phyloP scores from a whole-genome alignment of 2,797 vertebrate species.

The Aphelocoma californica region DNA sequence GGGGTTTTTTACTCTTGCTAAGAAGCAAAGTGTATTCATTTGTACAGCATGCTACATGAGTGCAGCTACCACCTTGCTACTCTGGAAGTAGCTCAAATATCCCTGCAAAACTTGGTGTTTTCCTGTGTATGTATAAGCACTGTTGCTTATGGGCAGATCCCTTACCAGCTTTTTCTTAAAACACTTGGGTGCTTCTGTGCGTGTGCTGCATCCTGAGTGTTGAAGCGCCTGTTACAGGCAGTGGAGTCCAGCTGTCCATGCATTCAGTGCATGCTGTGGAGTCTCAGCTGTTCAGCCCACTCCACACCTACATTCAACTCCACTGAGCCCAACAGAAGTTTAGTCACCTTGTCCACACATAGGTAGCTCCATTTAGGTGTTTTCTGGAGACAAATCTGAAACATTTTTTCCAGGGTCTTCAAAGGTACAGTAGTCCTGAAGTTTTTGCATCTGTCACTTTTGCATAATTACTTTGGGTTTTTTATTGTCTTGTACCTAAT shows the following conservation, averaged over 20 bases:
- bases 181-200: background rate
- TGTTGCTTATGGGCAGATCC: background rate
- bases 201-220: background rate
- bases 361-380: background rate
- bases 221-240: rapidly evolving
- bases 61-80: background rate
- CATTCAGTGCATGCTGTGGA: background rate
- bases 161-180: background rate
- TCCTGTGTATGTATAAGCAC: background rate
- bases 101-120: background rate
- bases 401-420: background rate
- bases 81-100: background rate
- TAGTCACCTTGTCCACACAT: background rate
- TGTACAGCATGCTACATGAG: background rate
- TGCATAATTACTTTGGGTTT: background rate
- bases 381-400: background rate
- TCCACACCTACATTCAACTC: background rate
- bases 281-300: background rate
- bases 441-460: background rate
- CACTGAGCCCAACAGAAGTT: background rate
- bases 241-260: background rate
- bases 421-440: background rate
- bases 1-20: background rate
- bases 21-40: background rate
- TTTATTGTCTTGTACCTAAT: background rate